Base-by-base conservation (phyloP, 2,888 invertebrate species). In the Amphipyra berbera region DNA sequence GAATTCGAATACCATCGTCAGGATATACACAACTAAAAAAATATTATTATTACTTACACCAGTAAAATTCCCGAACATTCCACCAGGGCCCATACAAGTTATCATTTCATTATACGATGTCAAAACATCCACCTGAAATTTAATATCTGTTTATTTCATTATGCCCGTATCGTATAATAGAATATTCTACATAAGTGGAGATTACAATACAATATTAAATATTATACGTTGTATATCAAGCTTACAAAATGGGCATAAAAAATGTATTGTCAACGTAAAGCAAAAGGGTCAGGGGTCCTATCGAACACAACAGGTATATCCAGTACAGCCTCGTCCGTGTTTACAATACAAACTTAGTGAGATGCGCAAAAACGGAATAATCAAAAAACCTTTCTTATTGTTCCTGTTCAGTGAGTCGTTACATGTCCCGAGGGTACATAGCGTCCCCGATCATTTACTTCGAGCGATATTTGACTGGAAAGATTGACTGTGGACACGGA, bases 81-180 rank as follows among this genome's bases (percentile, higher is more conserved):
- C 95, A 9, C 95, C 95, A 0, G 93, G 92, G 1, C 95, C 95
- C 93, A 95, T 95, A 70, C 92, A 94, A 2, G 94, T 92, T 21
- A 95, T 88, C 91, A 95, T 94, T 86, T 95, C 95, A 75, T 93
- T 95, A 69, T 94, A 95, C 1, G 94, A 91, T 46, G 90, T 90
- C 52, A 93, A 81, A 49, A 95, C 93, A 63, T 95, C 95, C 0
- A 94, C 95, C 95, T 95, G 67, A 42, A 82, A 86, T 27, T 41
- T 3, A 37, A 53, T 33, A 45, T 2, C 33, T 33, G 40, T 15
- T 14, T 21, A 21, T 21, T 21, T 21, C 1, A 21, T 14, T 12
- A 14, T n/a, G 27, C 27, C 9, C 14, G 1, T 21, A 13, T 12
- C 14, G 1, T 21, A 13, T 10, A 27, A 33, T 12, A 47, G 6